Evolutionary conservation across 2,888 invertebrate species (phyloP).

Genomic region (Aspidapion aeneum): DNA sequence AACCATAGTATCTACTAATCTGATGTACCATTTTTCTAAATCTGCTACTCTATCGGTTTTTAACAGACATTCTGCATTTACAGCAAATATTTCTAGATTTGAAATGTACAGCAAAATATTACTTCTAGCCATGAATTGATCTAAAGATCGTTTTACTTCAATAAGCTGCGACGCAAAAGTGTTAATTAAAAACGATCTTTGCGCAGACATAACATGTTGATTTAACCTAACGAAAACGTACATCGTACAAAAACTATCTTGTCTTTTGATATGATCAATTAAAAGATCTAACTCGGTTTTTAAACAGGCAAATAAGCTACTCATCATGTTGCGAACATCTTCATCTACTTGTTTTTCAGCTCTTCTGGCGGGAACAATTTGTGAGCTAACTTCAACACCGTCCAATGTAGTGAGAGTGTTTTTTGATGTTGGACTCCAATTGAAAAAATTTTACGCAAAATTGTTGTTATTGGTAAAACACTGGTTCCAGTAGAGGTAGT

Average conservation of each 20-base stretch:
- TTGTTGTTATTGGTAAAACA: constrained; percentile 91
- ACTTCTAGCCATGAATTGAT: constrained; percentile 88
- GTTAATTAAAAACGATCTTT: constrained; percentile 84
- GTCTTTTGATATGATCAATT: constrained; percentile 80
- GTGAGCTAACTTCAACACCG: constrained; percentile 39
- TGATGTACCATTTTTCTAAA: constrained; percentile 87
- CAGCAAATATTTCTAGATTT: constrained; percentile 87
- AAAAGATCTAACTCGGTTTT: constrained; percentile 85
- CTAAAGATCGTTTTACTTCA: constrained; percentile 86
- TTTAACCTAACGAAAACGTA: constrained; percentile 89
- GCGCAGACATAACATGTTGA: constrained; percentile 88
- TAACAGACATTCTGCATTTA: constrained; percentile 84
- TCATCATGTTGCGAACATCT: constrained; percentile 83
- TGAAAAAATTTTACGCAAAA: constrained; percentile 94
- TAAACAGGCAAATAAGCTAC: constrained; percentile 81
- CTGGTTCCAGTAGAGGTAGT: constrained; percentile 84
- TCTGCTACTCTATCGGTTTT: constrained; percentile 85
- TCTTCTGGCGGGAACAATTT: constrained; percentile 50
- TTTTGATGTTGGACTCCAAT: constrained; percentile 52
- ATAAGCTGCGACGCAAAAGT: constrained; percentile 83
- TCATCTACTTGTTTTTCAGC: constrained; percentile 70
- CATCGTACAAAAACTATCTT: constrained; percentile 91
- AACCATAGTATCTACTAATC: constrained; percentile 79
- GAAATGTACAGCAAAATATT: constrained; percentile 86
- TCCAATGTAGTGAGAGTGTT: constrained; percentile 59